Base-by-base conservation (phyloP, 2,113 vertebrate genomes). In the Channa maculata region DNA sequence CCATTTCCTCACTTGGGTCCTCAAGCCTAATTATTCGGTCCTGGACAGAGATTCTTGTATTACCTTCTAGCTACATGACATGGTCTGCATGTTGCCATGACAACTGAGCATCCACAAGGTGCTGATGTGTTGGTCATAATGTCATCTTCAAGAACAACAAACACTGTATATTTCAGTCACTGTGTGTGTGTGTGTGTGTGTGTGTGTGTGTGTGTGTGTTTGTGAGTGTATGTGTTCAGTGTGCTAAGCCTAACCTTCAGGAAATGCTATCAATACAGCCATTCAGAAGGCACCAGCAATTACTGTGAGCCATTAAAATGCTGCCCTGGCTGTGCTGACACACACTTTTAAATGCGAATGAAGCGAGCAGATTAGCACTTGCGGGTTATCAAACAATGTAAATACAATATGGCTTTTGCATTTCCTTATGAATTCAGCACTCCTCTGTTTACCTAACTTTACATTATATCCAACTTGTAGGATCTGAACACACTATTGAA, bases 261-360 rank as follows among this genome's bases (percentile, higher is more conserved):
- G 49, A 72, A 53, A 15, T 44, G 14, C 33, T 38, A 41, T 54
- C 60, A 73, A 64, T 55, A 37, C 51, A 64, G 34, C 43, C 60
- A 55, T 73, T 73, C 43, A 64, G 41, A 39, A 9, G 2, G 33
- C 14, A 44, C 38, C 57, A 54, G 43, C 60, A 53, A 13, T 62
- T 24, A 52, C 49, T 72, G 58, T 44, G 50, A 63, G 39, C 59
- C 39, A 53, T 14, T 72, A 50, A 72, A 72, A 63, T 14, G 33
- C 59, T 54, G 52, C 51, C 14, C 43, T 34, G 12, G 33, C 37
- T 37, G 12, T 60, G 2, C 59, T 39, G 37, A 11, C 24, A 15
- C 55, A 43, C 48, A 34, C n/a, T 36, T 49, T 63, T n/a, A 24
- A 63, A 33, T 24, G 24, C 24, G 24, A 24, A 24, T 24, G 24